These are phyloP conservation scores for Umimayanthus chanpuru DNA, from an alignment of 92 coral and sea anemone species.

Conservation along the genomic window DNA sequence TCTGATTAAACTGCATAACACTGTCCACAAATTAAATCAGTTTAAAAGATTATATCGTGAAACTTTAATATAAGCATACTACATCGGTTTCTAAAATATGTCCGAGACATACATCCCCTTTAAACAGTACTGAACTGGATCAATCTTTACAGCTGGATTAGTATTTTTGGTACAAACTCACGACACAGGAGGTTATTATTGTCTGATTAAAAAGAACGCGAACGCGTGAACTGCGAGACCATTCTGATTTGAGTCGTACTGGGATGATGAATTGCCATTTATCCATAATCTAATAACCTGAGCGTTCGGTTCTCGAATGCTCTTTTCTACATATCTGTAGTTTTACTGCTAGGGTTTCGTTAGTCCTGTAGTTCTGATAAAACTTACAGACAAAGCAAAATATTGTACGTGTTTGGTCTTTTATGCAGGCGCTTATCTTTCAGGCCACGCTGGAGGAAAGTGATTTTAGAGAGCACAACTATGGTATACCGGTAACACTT, in stretches of 20 bases:
- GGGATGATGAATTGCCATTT: background rate
- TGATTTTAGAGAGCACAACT: background rate
- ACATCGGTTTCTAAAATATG: too few species aligned
- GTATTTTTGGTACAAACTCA: too few species aligned
- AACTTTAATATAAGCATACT: too few species aligned
- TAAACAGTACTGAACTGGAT: too few species aligned
- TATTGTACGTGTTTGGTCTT: background rate
- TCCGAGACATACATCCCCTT: too few species aligned
- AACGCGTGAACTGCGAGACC: background rate
- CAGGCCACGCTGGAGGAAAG: background rate
- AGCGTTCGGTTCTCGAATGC: too few species aligned
- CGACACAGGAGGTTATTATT: too few species aligned
- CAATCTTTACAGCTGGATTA: too few species aligned
- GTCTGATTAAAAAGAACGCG: too few species aligned
- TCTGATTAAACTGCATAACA: background rate
- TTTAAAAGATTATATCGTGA: background rate
- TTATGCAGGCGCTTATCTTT: too few species aligned
- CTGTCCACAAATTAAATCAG: background rate
- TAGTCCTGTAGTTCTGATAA: background rate
- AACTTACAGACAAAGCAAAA: background rate
- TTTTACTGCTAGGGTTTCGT: background rate
- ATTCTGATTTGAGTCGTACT: constrained; percentile 3
- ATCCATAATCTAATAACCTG: background rate
- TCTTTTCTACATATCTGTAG: too few species aligned
- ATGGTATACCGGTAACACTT: too few species aligned